Conservation (phyloP, 2,113 vertebrate species). For the Pimephales promelas region DNA sequence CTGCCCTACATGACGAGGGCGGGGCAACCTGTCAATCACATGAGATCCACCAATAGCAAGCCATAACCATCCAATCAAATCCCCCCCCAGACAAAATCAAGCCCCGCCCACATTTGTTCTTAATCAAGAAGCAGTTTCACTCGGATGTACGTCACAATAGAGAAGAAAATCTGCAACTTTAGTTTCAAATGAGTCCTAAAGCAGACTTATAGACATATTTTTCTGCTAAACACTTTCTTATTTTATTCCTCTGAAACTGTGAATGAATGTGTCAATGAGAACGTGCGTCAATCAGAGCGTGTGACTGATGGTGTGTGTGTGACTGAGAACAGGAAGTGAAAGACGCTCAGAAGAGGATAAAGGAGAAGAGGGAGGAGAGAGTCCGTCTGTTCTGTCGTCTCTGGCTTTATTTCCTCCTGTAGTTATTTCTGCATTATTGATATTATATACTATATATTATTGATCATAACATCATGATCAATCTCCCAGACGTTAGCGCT, state of each 20-base stretch:
- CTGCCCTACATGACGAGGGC: too few species aligned
- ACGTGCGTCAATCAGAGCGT: neutral
- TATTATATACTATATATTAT: too few species aligned
- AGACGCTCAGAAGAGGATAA: neutral
- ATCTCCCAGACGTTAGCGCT: neutral
- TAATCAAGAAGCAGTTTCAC: too few species aligned
- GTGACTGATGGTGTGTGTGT: neutral
- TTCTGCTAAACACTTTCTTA: neutral
- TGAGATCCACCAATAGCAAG: too few species aligned
- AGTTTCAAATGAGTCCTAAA: neutral
- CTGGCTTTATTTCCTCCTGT: neutral
- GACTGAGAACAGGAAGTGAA: neutral
- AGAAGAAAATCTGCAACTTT: too few species aligned
- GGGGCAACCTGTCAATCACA: too few species aligned
- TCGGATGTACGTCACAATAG: too few species aligned
- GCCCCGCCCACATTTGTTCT: too few species aligned
- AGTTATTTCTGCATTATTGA: too few species aligned
- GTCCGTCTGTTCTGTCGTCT: slow-evolving; percentile 5
- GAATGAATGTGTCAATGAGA: neutral
- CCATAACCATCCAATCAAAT: too few species aligned
- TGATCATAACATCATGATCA: neutral
- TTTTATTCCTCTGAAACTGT: too few species aligned
- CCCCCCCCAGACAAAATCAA: too few species aligned
- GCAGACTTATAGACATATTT: neutral
- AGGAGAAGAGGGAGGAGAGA: neutral